Base-by-base conservation (phyloP, 30 jellyfish, hydroid and myxozoan genomes). In the Pelagia noctiluca region DNA sequence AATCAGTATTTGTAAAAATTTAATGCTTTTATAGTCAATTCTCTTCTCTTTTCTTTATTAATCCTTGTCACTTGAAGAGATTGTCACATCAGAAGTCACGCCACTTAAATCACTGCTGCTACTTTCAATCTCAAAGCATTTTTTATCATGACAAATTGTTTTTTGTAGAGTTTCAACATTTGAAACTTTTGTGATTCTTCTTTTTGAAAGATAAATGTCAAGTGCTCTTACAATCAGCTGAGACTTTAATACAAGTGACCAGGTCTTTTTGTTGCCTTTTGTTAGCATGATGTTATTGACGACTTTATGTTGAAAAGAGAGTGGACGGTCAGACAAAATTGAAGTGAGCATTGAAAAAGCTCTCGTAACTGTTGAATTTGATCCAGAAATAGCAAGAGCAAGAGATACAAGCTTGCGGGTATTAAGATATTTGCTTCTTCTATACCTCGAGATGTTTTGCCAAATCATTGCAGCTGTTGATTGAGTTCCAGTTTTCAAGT, bases 301-400 rank as follows among this genome's bases (percentile, higher is more conserved):
- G 22, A 47, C 35, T 48, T 73, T 73, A 46, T 46, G 74, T 46
- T 48, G 11, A 8, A 50, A 5, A 34, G 71, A 73, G 28, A 73
- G 85, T 73, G 77, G 33, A 21, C 85, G 33, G 85, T 73, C 85
- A 36, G 85, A 73, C 50, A 73, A 73, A 38, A 47, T 46, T 50
- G 47, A 50, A 22, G 74, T 73, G 32, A 73, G 75, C 77, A 73
- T 31, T 73, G 85, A 36, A 50, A 70, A 70, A 30, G 83, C 83
- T 70, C 83, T 42, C 33, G 33, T 70, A 35, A 70, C 68, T 16
- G 83, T 22, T 13, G 85, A 34, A 73, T 35, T 73, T 34, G 78
- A 73, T 30, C 71, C 85, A 73, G 85, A 42, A 10, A 73, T n/a
- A 32, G 47, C 50, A 48, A 42, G 57, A 16, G 16, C 16, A 42